phyloP scores from a whole-genome alignment of 2,113 vertebrate species.

The Solenodon paradoxus region DNA sequence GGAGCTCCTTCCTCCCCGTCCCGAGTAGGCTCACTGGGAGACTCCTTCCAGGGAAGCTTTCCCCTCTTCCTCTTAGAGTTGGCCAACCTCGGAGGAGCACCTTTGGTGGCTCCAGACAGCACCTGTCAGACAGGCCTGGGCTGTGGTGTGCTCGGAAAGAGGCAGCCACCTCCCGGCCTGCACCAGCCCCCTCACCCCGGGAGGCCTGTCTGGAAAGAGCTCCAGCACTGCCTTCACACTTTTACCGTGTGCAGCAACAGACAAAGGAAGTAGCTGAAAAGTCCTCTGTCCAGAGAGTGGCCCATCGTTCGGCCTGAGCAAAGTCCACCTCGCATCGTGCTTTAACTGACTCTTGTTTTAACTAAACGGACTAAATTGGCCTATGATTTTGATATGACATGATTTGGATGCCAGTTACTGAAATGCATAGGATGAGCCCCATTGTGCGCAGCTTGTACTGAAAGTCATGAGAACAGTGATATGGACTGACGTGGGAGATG shows the following conservation, averaged over 20 bases:
- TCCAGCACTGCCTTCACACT: too few species aligned
- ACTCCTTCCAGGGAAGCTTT: neutral
- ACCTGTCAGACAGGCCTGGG: too few species aligned
- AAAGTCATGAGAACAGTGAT: neutral
- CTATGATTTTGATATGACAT: neutral
- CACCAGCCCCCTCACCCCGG: too few species aligned
- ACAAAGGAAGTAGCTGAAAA: neutral
- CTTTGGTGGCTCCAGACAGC: neutral
- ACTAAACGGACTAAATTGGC: neutral
- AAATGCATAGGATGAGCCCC: fast-evolving
- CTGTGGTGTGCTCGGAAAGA: fast-evolving
- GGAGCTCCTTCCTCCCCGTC: neutral
- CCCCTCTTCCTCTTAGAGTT: neutral
- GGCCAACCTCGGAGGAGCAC: neutral
- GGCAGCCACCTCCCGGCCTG: too few species aligned
- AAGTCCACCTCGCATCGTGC: neutral
- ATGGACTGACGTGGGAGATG: neutral
- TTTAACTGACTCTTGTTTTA: neutral
- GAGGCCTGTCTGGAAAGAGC: too few species aligned
- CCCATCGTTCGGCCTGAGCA: neutral
- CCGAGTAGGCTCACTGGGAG: neutral
- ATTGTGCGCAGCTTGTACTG: neutral
- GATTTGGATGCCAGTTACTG: neutral
- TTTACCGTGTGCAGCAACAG: too few species aligned
- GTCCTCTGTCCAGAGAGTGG: neutral